A percentile compares a stretch with the other conserved stretches of the same genome.
These are phyloP conservation scores for Cyprinodon diabolis DNA, from an alignment of 2,797 vertebrate species.

Conservation along the genomic window DNA sequence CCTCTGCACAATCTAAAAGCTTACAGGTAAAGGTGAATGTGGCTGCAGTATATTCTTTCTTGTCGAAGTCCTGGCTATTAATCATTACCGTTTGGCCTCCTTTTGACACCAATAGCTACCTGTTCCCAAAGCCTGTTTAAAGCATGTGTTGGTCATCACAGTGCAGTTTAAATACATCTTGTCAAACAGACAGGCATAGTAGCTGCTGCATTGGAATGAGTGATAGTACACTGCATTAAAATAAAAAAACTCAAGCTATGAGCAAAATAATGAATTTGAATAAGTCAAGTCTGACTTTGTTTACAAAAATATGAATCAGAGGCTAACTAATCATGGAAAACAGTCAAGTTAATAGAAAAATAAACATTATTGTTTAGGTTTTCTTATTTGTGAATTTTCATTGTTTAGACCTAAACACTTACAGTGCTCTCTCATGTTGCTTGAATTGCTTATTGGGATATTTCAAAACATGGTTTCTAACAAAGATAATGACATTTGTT, in stretches of 20 bases:
- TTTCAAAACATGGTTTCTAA: not conserved
- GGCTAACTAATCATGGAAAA: not conserved
- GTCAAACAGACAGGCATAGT: conserved; percentile 54
- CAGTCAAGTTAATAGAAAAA: too few species aligned
- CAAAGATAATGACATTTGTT: too few species aligned
- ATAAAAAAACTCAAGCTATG: not conserved
- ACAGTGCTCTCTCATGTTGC: not conserved
- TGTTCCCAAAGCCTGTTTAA: conserved; percentile 71
- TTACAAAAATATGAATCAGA: not conserved
- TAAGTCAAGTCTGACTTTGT: not conserved
- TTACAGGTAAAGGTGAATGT: conserved; percentile 80
- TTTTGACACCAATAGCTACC: conserved; percentile 77
- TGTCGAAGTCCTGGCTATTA: conserved; percentile 84
- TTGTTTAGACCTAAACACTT: not conserved
- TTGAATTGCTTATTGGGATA: not conserved
- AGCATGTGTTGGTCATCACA: conserved; percentile 64
- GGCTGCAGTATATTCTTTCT: conserved; percentile 76
- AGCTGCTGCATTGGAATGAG: conserved; percentile 38
- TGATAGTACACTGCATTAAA: conserved; percentile 2
- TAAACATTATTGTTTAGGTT: not conserved
- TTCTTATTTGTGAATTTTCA: not conserved
- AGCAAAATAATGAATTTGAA: not conserved
- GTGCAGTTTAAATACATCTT: conserved; percentile 65
- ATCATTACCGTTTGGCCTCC: conserved; percentile 79
- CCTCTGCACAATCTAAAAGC: conserved; percentile 63